Conservation (phyloP, 2,113 vertebrate genomes). For the Corythornis madagascariensis region DNA sequence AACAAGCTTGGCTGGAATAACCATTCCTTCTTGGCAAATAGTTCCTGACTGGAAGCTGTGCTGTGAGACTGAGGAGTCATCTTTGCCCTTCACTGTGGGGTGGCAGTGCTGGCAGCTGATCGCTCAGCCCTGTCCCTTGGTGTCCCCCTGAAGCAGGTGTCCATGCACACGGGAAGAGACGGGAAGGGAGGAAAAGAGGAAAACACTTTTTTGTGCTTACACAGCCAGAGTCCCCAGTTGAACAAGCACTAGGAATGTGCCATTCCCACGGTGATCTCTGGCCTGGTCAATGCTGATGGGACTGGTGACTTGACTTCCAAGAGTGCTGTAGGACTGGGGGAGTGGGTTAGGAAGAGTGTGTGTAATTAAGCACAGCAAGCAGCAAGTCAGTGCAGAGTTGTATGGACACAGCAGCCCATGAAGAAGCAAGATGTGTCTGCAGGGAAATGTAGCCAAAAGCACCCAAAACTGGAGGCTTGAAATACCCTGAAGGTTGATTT, state of each 20-base stretch:
- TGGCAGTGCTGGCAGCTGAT: not conserved
- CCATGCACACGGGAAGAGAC: not conserved
- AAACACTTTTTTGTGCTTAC: not conserved
- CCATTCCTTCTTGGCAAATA: not conserved
- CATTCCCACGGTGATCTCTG: not conserved
- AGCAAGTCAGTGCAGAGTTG: not conserved
- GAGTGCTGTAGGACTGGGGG: too few relatives aligned
- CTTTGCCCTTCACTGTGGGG: not conserved
- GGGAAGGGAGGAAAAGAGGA: not conserved
- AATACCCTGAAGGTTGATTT: not conserved
- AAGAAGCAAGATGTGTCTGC: not conserved
- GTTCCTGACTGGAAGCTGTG: not conserved
- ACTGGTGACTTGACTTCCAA: not conserved
- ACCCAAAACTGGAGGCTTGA: not conserved
- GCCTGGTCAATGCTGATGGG: not conserved
- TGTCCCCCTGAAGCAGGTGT: not conserved
- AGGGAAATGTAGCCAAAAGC: not conserved
- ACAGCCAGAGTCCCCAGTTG: not conserved
- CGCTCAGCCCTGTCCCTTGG: not conserved
- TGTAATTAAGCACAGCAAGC: not conserved
- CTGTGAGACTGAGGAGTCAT: not conserved
- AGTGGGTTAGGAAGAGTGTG: not conserved
- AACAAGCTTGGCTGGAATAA: not conserved
- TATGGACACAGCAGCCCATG: accelerated
- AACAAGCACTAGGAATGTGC: not conserved